Evolutionary conservation across 1,140 invertebrate species (phyloP).

Genomic region (Doryteuthis pealeii): DNA sequence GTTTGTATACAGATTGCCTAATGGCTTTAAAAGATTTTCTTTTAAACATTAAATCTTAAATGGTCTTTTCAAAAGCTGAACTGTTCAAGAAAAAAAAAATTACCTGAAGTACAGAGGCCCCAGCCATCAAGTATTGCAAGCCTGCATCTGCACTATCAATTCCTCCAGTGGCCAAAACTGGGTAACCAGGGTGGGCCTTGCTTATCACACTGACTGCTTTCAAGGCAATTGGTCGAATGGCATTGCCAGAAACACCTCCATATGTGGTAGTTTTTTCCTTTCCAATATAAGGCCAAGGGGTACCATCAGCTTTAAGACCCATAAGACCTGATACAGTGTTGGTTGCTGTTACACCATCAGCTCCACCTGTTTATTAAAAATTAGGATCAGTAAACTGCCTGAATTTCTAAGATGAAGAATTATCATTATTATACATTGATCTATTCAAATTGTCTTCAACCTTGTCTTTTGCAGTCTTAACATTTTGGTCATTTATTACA

Average conservation of each 20-base stretch:
- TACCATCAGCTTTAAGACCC: conserved; percentile 77
- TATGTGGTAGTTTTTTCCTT: conserved; percentile 83
- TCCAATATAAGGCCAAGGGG: conserved; percentile 90
- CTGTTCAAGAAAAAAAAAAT: too few relatives aligned
- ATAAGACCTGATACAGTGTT: conserved; percentile 95
- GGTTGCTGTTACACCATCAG: conserved; percentile 93
- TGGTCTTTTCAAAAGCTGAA: too few relatives aligned
- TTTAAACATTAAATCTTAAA: too few relatives aligned
- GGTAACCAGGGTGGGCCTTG: conserved; percentile 79
- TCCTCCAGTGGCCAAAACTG: conserved; percentile 91
- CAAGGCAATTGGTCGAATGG: conserved; percentile 88
- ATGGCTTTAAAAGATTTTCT: too few relatives aligned
- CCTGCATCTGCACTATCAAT: conserved; percentile 94
- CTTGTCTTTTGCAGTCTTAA: background rate
- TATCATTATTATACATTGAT: too few relatives aligned
- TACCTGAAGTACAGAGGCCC: conserved; percentile 88
- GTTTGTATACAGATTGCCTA: too few relatives aligned
- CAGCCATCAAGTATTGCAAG: conserved; percentile 88
- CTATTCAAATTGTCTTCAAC: too few relatives aligned
- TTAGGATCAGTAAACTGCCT: background rate
- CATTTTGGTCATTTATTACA: background rate
- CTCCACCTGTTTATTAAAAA: conserved; percentile 69
- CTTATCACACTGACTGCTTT: conserved; percentile 85
- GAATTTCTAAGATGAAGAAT: too few relatives aligned
- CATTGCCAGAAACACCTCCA: conserved; percentile 95